Percentiles rank a stretch among this genome's conserved stretches.
These are phyloP conservation scores for Netta rufina DNA, from an alignment of 2,797 vertebrate genomes.

Conservation along the genomic window DNA sequence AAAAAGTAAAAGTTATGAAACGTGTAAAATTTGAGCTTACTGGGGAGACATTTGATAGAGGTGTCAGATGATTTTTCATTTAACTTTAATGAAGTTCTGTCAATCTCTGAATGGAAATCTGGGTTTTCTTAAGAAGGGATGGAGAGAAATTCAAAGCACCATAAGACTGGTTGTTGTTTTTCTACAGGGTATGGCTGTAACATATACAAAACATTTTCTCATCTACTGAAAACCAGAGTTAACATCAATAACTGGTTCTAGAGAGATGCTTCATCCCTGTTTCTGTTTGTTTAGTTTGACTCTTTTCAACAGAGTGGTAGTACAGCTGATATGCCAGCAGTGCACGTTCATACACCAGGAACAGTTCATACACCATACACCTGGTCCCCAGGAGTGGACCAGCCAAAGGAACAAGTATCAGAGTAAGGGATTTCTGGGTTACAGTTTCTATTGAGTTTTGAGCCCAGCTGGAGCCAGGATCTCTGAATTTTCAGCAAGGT, in stretches of 20 bases:
- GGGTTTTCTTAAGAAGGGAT: neutral
- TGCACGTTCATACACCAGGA: neutral
- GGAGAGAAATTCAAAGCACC: neutral
- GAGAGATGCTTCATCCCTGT: neutral
- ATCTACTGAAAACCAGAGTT: neutral
- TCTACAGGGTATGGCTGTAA: neutral
- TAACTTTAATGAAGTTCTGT: neutral
- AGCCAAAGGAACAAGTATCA: neutral
- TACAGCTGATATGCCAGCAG: accelerated
- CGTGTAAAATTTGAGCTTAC: neutral
- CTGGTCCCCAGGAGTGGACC: neutral
- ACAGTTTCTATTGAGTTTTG: neutral
- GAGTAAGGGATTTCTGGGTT: neutral
- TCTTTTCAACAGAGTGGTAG: neutral
- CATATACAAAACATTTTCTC: neutral
- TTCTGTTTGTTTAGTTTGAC: neutral
- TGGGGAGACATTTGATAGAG: neutral
- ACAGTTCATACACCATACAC: too few species aligned
- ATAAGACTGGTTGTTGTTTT: neutral
- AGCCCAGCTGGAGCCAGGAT: neutral
- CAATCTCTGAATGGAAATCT: neutral
- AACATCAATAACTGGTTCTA: neutral
- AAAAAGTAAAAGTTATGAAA: neutral
- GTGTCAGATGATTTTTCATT: neutral
- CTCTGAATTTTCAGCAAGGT: neutral